Evolutionary conservation across 2,113 vertebrate genomes (phyloP).

Genomic region (Odontesthes bonariensis): DNA sequence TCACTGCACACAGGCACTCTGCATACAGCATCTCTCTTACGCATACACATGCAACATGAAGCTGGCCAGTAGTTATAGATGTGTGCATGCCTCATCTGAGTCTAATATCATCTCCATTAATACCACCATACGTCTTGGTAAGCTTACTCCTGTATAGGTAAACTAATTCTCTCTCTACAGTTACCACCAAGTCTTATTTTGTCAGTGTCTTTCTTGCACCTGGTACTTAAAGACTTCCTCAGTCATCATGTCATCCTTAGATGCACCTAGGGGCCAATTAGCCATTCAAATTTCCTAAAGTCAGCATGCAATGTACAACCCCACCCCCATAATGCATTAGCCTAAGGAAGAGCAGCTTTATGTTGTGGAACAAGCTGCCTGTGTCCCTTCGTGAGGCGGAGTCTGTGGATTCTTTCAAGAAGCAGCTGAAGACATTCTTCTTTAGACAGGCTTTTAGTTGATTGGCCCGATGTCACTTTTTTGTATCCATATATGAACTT

Average conservation of each 20-base stretch:
- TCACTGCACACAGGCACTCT: constrained; percentile 17
- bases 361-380: no score
- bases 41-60: constrained; percentile 22
- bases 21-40: constrained; percentile 43
- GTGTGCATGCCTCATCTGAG: constrained; percentile 90
- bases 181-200: background rate
- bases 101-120: constrained; percentile 87
- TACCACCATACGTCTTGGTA: constrained; percentile 87
- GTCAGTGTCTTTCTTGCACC: constrained; percentile 56
- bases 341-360: background rate
- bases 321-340: constrained; percentile 55
- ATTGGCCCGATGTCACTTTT: no score
- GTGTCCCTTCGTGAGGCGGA: no score
- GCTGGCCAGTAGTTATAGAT: constrained; percentile 82
- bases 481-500: no score
- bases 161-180: background rate
- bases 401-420: no score
- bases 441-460: no score
- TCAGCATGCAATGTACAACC: constrained; percentile 85
- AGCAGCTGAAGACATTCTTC: no score
- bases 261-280: constrained; percentile 96
- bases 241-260: constrained; percentile 89
- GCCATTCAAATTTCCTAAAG: constrained; percentile 73
- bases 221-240: constrained; percentile 71
- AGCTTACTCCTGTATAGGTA: constrained; percentile 59